Evolutionary conservation across 1,140 invertebrate genomes (phyloP).

Genomic region (Aphaenogaster rudis): DNA sequence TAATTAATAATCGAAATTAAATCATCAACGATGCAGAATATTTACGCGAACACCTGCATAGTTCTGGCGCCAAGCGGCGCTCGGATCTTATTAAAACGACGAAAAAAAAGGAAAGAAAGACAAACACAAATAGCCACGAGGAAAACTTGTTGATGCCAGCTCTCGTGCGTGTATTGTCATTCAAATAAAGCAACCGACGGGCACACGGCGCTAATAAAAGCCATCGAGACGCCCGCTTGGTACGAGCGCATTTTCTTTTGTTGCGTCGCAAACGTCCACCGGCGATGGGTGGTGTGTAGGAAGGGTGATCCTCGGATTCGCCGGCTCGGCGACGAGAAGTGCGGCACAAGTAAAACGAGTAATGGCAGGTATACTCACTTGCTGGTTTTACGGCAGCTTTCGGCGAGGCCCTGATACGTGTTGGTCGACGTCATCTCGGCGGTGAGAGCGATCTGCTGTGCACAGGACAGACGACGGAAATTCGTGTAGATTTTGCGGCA

Average conservation of each 20-base stretch:
- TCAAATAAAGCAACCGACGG: neutral
- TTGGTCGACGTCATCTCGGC: slow-evolving; percentile 82
- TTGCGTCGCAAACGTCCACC: neutral
- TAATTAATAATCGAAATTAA: neutral
- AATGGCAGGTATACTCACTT: slow-evolving; percentile 78
- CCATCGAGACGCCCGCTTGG: too few relatives aligned
- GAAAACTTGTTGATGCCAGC: neutral
- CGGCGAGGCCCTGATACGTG: slow-evolving; percentile 78
- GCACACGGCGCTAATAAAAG: neutral
- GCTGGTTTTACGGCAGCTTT: slow-evolving; percentile 80
- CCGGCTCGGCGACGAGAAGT: neutral
- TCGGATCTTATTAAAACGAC: neutral
- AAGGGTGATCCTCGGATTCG: neutral
- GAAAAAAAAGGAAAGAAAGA: neutral
- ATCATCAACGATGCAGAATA: neutral
- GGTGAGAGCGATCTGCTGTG: slow-evolving; percentile 30
- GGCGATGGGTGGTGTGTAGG: neutral
- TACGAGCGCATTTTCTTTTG: neutral
- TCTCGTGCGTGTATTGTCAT: neutral
- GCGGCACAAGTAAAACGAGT: neutral
- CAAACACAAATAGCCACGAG: neutral
- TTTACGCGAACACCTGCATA: neutral
- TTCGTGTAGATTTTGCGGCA: slow-evolving; percentile 56
- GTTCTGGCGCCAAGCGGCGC: neutral
- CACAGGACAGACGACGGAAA: slow-evolving; percentile 35